Evolutionary conservation across 1,140 invertebrate species (phyloP).

Genomic region (Procambarus virginalis): DNA sequence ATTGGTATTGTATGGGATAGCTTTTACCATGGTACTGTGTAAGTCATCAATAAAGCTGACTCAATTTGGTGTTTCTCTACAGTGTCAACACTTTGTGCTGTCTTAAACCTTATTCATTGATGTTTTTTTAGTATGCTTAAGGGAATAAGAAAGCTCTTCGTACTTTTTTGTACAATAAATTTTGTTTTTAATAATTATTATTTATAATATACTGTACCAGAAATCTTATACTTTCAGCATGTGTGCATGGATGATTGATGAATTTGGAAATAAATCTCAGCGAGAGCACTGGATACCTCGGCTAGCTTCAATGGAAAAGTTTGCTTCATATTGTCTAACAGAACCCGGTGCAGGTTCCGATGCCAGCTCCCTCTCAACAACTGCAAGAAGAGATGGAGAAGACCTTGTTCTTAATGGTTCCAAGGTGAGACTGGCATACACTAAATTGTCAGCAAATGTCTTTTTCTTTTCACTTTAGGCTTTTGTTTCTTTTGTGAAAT

Average conservation of each 20-base stretch:
- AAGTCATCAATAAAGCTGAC: too few species aligned
- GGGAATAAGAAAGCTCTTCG: too few species aligned
- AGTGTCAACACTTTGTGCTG: too few species aligned
- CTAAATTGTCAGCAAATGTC: neutral
- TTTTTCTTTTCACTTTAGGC: neutral
- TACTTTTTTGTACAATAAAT: too few species aligned
- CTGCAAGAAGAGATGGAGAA: constrained; percentile 75
- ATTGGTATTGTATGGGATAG: too few species aligned
- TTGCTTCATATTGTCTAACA: constrained; percentile 81
- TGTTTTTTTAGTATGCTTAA: too few species aligned
- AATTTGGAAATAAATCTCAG: constrained; percentile 87
- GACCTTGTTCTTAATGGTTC: constrained; percentile 78
- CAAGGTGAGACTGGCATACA: constrained; percentile 73
- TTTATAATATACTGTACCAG: too few species aligned
- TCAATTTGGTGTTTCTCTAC: too few species aligned
- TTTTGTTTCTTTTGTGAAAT: too few species aligned
- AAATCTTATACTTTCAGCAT: constrained; percentile 73
- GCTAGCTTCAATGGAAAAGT: constrained; percentile 81
- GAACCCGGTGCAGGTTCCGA: constrained; percentile 77
- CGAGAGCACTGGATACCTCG: constrained; percentile 91
- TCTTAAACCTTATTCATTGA: too few species aligned
- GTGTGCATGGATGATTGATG: constrained; percentile 85
- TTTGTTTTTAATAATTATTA: too few species aligned
- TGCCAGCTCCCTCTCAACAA: constrained; percentile 76
- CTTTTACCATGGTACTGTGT: too few species aligned